A percentile compares a stretch with the other conserved stretches of the same genome.
phyloP scores from a whole-genome alignment of 2,888 invertebrate species.

The Bruchidius siliquastri region DNA sequence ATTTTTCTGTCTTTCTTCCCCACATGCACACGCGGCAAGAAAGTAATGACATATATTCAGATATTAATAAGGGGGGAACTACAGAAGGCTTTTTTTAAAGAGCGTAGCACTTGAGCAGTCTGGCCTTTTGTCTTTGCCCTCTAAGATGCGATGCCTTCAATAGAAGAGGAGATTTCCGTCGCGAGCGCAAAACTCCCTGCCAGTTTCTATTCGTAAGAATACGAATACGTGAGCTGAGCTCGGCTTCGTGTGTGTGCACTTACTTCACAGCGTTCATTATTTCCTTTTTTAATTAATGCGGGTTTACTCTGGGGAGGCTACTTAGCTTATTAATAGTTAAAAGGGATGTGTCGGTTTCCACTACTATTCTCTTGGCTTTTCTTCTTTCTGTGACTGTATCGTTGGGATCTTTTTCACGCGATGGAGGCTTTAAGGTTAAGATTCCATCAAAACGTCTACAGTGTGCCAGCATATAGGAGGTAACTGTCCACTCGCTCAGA shows the following conservation, averaged over 20 bases:
- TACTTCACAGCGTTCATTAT: slow-evolving; percentile 11
- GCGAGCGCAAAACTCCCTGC: slow-evolving; percentile 25
- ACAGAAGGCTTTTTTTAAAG: slow-evolving; percentile 11
- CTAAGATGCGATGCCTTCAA: slow-evolving; percentile 36
- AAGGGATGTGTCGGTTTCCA: neutral
- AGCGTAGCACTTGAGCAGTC: slow-evolving; percentile 35
- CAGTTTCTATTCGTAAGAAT: slow-evolving; percentile 27
- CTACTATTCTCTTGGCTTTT: neutral
- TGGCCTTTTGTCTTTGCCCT: slow-evolving; percentile 37
- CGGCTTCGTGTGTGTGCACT: neutral
- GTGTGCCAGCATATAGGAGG: too few relatives aligned
- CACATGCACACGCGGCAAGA: slow-evolving; percentile 11
- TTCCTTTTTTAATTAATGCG: slow-evolving; percentile 10
- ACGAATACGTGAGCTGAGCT: slow-evolving; percentile 15
- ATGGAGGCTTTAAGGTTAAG: neutral
- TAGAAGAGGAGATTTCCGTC: slow-evolving; percentile 24
- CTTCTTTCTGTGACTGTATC: neutral
- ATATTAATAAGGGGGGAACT: slow-evolving; percentile 34
- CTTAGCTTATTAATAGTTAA: neutral
- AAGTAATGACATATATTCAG: slow-evolving; percentile 29
- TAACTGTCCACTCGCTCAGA: too few relatives aligned
- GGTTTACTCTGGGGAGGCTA: neutral
- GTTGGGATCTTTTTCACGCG: neutral
- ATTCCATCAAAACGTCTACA: neutral
- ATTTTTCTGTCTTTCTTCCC: neutral